Base-by-base conservation (phyloP, 2,113 vertebrate species). In the Labeo rohita region DNA sequence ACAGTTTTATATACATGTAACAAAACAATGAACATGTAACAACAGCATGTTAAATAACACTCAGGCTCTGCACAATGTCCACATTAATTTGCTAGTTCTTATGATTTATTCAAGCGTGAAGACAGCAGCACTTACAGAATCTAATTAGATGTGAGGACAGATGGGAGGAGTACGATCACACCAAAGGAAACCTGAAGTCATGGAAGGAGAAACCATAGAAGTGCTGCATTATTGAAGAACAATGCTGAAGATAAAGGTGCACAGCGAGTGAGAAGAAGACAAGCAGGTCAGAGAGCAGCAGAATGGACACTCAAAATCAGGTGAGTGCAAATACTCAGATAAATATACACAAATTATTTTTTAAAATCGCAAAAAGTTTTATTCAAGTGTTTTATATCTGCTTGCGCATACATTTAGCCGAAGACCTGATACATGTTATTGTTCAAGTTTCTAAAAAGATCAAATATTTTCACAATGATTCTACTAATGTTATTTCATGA, bases 161-260 rank as follows among this genome's bases (percentile, higher is more conserved):
- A 77, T 23, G 21, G 16, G 8, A 47, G 50, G 23, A 36, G 54
- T 47, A 59, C 18, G 85, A 50, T 54, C 83, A 84, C 78, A 84
- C 76, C 15, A 47, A 76, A 85, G 79, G 84, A 83, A 88, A 88
- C 84, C 39, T 78, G 87, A 88, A 88, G 87, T 88, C 87, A 85
- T 78, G 87, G 87, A 85, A 88, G 79, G 73, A 85, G 87, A 85
- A 88, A 88, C 87, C 73, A 85, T 72, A 88, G 87, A 88, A 82
- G 73, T 61, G 87, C 73, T 88, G 87, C 87, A 88, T 88, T 85
- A 88, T 88, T 88, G 87, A 88, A 88, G 79, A 85, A 83, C 39
- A 61, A 88, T 39, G 72, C 16, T 5, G 68, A 88, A 50, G 73
- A 45, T 34, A 43, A 52, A 78, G 63, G 61, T 49, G 36, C 18